phyloP scores from a whole-genome alignment of 2,888 invertebrate genomes.

The Apotomis betuletana region DNA sequence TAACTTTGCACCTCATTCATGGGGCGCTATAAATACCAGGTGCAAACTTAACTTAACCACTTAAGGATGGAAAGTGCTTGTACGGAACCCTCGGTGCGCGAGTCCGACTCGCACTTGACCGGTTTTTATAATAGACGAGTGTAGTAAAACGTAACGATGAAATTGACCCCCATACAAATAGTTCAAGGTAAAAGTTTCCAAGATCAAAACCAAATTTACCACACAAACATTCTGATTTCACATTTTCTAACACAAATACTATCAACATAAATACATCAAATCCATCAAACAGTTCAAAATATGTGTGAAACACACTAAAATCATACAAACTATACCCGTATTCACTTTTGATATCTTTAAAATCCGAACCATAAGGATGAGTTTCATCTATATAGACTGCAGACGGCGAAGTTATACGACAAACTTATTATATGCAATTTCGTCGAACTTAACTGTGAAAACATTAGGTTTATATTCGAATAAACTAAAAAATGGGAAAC shows the following conservation, averaged over 20 bases:
- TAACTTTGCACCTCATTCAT: too few relatives aligned
- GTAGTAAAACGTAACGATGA: not conserved
- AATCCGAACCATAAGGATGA: not conserved
- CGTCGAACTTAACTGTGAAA: not conserved
- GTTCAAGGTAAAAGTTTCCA: too few relatives aligned
- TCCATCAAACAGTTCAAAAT: slow-evolving; percentile 21
- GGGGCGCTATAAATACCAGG: too few relatives aligned
- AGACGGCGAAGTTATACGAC: not conserved
- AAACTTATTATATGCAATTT: not conserved
- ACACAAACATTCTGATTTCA: slow-evolving; percentile 3
- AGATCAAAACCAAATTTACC: not conserved
- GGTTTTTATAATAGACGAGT: too few relatives aligned
- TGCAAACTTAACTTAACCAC: too few relatives aligned
- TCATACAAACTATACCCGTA: not conserved
- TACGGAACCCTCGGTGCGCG: too few relatives aligned
- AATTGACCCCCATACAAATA: too few relatives aligned
- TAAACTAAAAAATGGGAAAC: not conserved
- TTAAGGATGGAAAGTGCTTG: too few relatives aligned
- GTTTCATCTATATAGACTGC: not conserved
- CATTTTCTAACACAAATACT: slow-evolving; percentile 13
- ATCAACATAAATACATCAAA: slow-evolving; percentile 13
- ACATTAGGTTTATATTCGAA: not conserved
- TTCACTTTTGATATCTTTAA: not conserved
- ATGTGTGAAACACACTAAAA: not conserved
- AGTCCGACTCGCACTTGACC: too few relatives aligned